These are phyloP conservation scores for Strix aluco DNA, from an alignment of 2,113 vertebrate species.

Conservation along the genomic window DNA sequence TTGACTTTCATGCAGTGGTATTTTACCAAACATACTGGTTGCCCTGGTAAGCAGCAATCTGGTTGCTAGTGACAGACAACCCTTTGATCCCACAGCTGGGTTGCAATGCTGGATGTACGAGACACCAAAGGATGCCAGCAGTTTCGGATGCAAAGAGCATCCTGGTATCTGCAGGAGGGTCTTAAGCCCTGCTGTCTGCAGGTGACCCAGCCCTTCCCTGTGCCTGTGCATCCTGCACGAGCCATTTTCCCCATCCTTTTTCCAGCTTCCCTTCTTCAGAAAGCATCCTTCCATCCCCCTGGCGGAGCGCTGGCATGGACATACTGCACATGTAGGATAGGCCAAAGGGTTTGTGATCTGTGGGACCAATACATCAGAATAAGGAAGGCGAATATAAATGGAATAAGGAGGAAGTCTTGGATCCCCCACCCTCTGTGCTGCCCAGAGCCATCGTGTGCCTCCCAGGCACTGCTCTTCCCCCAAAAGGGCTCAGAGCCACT, in stretches of 20 bases:
- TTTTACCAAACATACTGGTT: background rate
- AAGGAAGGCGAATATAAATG: background rate
- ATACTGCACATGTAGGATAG: fast-evolving
- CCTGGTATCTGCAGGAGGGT: background rate
- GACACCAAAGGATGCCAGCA: background rate
- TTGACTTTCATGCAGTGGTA: background rate
- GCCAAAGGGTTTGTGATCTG: background rate
- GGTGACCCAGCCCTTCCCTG: background rate
- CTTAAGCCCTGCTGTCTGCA: background rate
- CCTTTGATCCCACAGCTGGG: background rate
- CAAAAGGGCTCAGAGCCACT: background rate
- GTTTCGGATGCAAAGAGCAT: background rate
- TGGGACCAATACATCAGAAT: background rate
- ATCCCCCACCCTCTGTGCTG: background rate
- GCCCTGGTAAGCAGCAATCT: background rate
- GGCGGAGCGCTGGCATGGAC: fast-evolving
- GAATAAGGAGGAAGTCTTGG: background rate
- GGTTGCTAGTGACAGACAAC: background rate
- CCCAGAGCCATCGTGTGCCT: fast-evolving
- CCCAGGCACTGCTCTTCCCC: background rate
- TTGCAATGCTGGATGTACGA: fast-evolving
- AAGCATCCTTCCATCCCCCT: background rate
- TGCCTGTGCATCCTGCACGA: fast-evolving
- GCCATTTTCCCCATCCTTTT: background rate
- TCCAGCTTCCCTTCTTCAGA: background rate